Evolutionary conservation across 2,888 invertebrate genomes (phyloP), one percentile per base, ranked within the genome.

Genomic region (Myopa testacea): DNA sequence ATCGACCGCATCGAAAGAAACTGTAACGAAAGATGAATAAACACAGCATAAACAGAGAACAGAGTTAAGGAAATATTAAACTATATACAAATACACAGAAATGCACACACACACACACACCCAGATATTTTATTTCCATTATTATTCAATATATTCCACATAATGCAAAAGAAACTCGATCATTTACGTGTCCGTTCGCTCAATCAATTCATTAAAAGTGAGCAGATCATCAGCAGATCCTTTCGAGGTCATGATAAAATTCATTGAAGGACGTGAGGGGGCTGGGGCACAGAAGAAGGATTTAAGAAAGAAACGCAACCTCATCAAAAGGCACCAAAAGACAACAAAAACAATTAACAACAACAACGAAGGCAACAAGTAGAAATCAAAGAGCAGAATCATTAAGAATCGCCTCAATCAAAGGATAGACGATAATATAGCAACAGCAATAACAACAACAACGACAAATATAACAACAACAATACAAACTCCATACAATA

Each of bases 21-120:
- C 77, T 81, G 80, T 81, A 81, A 81, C 81, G 80, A 81, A 81
- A 80, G 80, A 60, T 75, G 60, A 60, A 75, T 60, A 75, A 75
- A 75, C 75, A 75, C 40, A 8, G 40, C 40, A 40, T 40, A 40
- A 40, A 40, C 40, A 40, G 8, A 40, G 40, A 4, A 4, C 40
- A 6, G 40, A 40, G 5, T 40, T 40, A 40, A 40, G 4, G 8
- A 40, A 40, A 40, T 63, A 50, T 74, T 45, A 73, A 62, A 50
- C 50, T 8, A 50, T 12, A 50, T 50, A 50, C 12, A 50, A 12
- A 50, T 8, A 63, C 63, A 34, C 63, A n/a, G 38, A 26, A 16
- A 34, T 34, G 4, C 55, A 55, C 55, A 55, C 55, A 55, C 55
- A 55, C 50, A 12, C 50, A 55, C 6, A 55, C 6, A 55, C 55